Percentiles rank a stretch among this genome's conserved stretches.
phyloP scores from a whole-genome alignment of 53 echinoderm and acorn worm genomes.

The Arbacia lixula region DNA sequence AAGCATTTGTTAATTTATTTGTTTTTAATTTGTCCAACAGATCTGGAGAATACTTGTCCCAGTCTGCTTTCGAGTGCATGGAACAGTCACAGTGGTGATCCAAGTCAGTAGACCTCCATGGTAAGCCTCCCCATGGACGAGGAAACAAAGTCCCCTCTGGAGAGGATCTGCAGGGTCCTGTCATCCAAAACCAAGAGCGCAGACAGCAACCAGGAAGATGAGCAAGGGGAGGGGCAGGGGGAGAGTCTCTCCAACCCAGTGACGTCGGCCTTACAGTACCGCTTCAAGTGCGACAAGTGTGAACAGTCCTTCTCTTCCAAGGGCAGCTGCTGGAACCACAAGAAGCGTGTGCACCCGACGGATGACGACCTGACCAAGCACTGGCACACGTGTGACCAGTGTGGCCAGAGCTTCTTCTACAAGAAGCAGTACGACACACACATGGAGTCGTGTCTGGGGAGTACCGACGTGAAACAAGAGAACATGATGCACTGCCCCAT shows the following conservation, averaged over 20 bases:
- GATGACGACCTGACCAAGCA: slow-evolving; percentile 70
- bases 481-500: slow-evolving; percentile 4
- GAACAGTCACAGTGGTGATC: no score
- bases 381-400: slow-evolving; percentile 69
- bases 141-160: slow-evolving; percentile 19
- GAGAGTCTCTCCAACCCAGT: slow-evolving; percentile 42
- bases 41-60: no score
- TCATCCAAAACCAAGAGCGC: slow-evolving; percentile 13
- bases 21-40: no score
- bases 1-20: no score
- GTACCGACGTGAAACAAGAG: background rate
- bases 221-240: background rate
- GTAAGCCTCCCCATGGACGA: slow-evolving; percentile 2
- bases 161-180: slow-evolving; percentile 34
- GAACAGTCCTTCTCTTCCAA: slow-evolving; percentile 51
- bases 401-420: slow-evolving; percentile 66
- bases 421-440: slow-evolving; percentile 73
- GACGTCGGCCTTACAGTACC: slow-evolving; percentile 32
- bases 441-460: slow-evolving; percentile 39
- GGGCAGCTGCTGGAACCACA: slow-evolving; percentile 73
- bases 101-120: no score
- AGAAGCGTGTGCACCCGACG: slow-evolving; percentile 74
- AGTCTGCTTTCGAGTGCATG: no score
- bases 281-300: slow-evolving; percentile 43
- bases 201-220: background rate